A percentile compares a stretch with the other conserved stretches of the same genome.
phyloP scores from a whole-genome alignment of 2,888 invertebrate genomes.

The Arge pagana region DNA sequence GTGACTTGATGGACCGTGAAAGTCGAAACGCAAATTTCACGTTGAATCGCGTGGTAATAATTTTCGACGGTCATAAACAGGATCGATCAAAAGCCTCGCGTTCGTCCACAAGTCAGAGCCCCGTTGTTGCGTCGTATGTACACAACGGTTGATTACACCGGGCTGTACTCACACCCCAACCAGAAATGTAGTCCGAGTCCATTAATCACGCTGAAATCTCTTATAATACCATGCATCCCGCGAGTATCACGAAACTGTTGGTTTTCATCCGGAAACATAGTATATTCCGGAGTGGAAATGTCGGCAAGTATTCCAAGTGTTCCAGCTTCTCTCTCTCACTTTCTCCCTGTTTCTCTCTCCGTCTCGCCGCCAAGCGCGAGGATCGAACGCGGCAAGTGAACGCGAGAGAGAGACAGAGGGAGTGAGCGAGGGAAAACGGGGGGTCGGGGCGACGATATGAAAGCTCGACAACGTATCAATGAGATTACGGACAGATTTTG shows the following conservation, averaged over 20 bases:
- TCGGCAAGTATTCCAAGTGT: background rate
- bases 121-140: slow-evolving; percentile 1
- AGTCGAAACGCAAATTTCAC: too few relatives aligned
- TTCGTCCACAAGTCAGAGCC: too few relatives aligned
- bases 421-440: slow-evolving; percentile 11
- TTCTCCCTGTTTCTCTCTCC: too few relatives aligned
- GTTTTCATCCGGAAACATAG: slow-evolving; percentile 4
- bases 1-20: too few relatives aligned
- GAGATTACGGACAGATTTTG: too few relatives aligned
- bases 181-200: slow-evolving; percentile 46
- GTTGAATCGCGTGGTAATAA: too few relatives aligned
- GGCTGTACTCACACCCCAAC: slow-evolving; percentile 40
- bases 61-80: too few relatives aligned
- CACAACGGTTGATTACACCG: slow-evolving; percentile 53
- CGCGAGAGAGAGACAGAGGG: slow-evolving; percentile 27
- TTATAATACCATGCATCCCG: slow-evolving; percentile 26
- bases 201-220: slow-evolving; percentile 55
- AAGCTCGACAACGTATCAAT: too few relatives aligned
- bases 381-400: slow-evolving; percentile 30
- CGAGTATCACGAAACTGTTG: slow-evolving; percentile 15
- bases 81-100: too few relatives aligned
- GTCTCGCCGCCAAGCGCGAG: too few relatives aligned
- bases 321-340: background rate
- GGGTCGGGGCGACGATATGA: too few relatives aligned
- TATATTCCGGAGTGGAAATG: background rate